These are phyloP conservation scores for Phocides pigmalion DNA, from an alignment of 1,140 invertebrate species.

Conservation along the genomic window DNA sequence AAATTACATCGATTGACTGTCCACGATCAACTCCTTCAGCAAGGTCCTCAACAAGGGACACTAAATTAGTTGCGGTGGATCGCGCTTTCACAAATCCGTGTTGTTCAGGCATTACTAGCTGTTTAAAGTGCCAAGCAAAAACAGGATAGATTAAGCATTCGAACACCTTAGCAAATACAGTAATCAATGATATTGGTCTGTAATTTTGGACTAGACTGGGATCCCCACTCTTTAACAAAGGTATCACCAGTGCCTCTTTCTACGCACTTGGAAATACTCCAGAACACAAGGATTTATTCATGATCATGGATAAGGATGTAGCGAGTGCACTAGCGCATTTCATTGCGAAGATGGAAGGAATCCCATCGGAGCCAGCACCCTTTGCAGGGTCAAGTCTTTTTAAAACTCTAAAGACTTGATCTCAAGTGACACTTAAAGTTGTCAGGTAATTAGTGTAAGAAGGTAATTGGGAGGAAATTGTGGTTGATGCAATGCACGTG, in stretches of 20 bases:
- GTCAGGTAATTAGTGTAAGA: no score
- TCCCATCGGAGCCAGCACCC: background rate
- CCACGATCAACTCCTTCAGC: background rate
- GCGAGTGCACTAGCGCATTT: constrained; percentile 27
- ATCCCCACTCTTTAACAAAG: constrained; percentile 7
- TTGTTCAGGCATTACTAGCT: background rate
- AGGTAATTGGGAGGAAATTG: background rate
- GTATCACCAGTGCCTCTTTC: constrained; percentile 15
- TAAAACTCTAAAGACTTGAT: no score
- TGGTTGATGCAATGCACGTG: background rate
- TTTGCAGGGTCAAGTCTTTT: no score
- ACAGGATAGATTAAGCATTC: background rate
- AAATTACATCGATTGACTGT: constrained; percentile 5
- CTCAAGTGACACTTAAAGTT: no score
- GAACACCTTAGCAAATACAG: constrained; percentile 8
- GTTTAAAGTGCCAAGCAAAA: background rate
- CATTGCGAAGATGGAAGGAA: constrained; percentile 10
- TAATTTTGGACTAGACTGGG: background rate
- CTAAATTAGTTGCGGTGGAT: constrained; percentile 15
- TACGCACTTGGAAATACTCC: constrained; percentile 20
- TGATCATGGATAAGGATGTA: constrained; percentile 19
- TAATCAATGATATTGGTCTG: constrained; percentile 10
- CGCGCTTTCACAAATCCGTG: constrained; percentile 25
- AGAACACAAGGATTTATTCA: constrained; percentile 31
- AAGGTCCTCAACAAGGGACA: constrained; percentile 1